A percentile compares a stretch with the other conserved stretches of the same genome.
These are phyloP conservation scores for Ageneiosus marmoratus DNA, from an alignment of 2,113 vertebrate genomes.

Conservation along the genomic window DNA sequence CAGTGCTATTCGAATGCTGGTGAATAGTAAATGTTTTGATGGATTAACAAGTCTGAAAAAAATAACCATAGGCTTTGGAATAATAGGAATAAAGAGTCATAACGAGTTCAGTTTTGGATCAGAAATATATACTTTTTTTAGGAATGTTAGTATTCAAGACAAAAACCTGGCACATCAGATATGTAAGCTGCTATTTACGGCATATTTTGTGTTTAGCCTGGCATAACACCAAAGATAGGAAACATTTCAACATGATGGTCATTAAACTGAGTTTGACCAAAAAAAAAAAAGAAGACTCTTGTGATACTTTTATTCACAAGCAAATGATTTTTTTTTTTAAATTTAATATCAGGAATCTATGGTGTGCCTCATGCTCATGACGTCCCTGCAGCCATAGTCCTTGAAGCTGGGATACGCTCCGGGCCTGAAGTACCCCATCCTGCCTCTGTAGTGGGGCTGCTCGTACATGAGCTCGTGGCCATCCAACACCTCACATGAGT, in stretches of 20 bases:
- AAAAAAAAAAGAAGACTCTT: not conserved
- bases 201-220: not conserved
- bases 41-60: no score
- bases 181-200: not conserved
- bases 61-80: no score
- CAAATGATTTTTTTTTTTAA: not conserved
- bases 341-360: conserved; percentile 32
- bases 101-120: no score
- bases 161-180: not conserved
- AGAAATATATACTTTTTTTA: not conserved
- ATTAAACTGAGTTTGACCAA: not conserved
- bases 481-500: conserved; percentile 63
- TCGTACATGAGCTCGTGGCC: conserved; percentile 64
- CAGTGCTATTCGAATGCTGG: no score
- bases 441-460: conserved; percentile 57
- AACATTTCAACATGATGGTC: not conserved
- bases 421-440: conserved; percentile 53
- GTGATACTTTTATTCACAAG: conserved; percentile 5
- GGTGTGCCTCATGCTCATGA: conserved; percentile 33
- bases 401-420: conserved; percentile 57
- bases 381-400: conserved; percentile 23
- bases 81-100: no score
- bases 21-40: no score
- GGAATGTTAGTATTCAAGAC: not conserved
- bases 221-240: not conserved